phyloP scores from a whole-genome alignment of 2,888 invertebrate species.

The Mythimna loreyi region DNA sequence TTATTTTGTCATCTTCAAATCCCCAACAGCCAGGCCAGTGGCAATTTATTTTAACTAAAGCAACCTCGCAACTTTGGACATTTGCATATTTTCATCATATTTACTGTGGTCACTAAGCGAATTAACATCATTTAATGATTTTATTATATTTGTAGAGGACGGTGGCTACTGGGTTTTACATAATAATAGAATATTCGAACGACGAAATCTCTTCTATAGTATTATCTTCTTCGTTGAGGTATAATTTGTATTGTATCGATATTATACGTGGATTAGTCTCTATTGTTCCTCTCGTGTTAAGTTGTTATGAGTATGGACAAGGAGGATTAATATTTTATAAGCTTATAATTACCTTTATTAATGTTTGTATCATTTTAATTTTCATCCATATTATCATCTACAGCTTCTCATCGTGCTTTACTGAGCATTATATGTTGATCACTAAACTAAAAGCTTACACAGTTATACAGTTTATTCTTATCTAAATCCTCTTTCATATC shows the following conservation, averaged over 20 bases:
- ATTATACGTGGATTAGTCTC: background rate
- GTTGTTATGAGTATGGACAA: too few relatives aligned
- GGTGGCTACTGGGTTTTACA: constrained; percentile 67
- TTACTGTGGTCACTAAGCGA: constrained; percentile 81
- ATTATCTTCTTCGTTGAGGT: constrained; percentile 14
- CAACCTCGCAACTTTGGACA: constrained; percentile 75
- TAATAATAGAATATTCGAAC: constrained; percentile 71
- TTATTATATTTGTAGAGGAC: constrained; percentile 82
- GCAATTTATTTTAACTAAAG: constrained; percentile 82
- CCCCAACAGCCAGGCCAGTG: constrained; percentile 64
- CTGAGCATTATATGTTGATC: too few relatives aligned
- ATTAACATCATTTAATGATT: constrained; percentile 84
- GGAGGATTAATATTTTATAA: background rate
- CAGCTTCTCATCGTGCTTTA: too few relatives aligned
- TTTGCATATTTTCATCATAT: constrained; percentile 87
- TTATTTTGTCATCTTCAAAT: constrained; percentile 62
- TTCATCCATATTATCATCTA: background rate
- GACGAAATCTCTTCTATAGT: constrained; percentile 19
- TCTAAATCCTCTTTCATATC: background rate
- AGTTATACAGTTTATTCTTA: background rate
- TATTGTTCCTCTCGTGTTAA: constrained; percentile 1
- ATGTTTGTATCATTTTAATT: background rate
- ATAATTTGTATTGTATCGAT: constrained; percentile 23
- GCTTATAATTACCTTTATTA: background rate
- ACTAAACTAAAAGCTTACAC: too few relatives aligned